Evolutionary conservation across 1,140 invertebrate genomes (phyloP).

Genomic region (Aphidius gifuensis): DNA sequence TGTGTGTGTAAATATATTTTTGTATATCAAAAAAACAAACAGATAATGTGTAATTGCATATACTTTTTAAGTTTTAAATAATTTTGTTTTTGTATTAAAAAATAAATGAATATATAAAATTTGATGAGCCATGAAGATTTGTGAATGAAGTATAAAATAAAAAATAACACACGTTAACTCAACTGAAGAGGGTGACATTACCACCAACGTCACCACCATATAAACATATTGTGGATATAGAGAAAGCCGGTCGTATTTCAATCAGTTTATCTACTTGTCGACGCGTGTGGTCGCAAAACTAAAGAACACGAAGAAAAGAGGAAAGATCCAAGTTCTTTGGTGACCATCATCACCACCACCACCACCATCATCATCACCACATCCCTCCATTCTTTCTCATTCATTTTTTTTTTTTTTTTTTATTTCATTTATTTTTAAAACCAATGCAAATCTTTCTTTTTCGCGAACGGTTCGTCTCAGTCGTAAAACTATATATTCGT

Average conservation of each 20-base stretch:
- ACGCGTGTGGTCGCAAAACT: constrained; percentile 49
- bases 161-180: background rate
- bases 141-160: background rate
- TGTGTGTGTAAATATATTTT: too few relatives aligned
- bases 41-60: too few relatives aligned
- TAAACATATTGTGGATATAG: constrained; percentile 29
- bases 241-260: constrained; percentile 50
- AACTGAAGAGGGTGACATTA: constrained; percentile 9
- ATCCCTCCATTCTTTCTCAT: background rate
- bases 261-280: constrained; percentile 55
- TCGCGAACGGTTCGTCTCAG: constrained; percentile 14
- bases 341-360: background rate
- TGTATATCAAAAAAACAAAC: too few relatives aligned
- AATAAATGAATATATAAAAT: background rate
- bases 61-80: too few relatives aligned
- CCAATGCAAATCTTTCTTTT: background rate
- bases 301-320: constrained; percentile 4
- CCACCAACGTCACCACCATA: background rate
- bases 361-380: too few relatives aligned
- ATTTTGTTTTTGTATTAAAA: background rate
- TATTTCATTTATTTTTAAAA: background rate
- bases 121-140: background rate
- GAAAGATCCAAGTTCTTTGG: background rate
- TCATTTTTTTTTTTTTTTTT: constrained; percentile 1
- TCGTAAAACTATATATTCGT: constrained; percentile 44